Conservation (phyloP, 2,113 vertebrate species). For the Semnornis frantzii region DNA sequence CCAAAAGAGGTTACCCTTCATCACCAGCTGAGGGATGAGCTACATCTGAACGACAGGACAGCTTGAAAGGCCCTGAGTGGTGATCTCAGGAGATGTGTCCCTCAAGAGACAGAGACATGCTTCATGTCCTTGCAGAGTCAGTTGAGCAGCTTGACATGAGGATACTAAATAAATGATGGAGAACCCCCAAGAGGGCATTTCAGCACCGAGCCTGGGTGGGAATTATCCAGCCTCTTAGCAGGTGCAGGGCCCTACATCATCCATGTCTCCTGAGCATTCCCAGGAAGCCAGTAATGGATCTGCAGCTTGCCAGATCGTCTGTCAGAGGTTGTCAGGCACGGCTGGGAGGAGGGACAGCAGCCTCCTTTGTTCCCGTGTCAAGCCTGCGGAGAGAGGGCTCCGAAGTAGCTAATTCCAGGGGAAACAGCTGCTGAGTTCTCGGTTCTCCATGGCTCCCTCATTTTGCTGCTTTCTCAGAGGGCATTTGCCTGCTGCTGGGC, state of each 20-base stretch:
- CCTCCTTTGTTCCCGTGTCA: constrained; percentile 55
- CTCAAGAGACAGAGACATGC: constrained; percentile 42
- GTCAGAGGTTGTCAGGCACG: constrained; percentile 60
- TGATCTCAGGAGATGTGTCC: constrained; percentile 32
- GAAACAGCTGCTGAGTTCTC: constrained; percentile 67
- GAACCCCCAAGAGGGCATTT: constrained; percentile 38
- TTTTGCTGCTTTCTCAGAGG: constrained; percentile 11
- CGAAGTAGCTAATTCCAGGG: constrained; percentile 52
- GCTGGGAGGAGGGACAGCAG: constrained; percentile 43
- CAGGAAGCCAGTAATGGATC: constrained; percentile 42
- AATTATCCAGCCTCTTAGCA: constrained; percentile 48
- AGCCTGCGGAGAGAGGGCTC: constrained; percentile 27
- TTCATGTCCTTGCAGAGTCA: constrained; percentile 46
- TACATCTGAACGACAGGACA: constrained; percentile 36
- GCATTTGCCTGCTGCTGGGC: constrained; percentile 30
- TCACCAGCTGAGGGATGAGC: constrained; percentile 36
- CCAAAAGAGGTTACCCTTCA: constrained; percentile 50
- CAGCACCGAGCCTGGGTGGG: background rate
- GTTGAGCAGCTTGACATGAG: constrained; percentile 35
- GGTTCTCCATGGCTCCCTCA: constrained; percentile 22
- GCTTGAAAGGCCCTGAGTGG: constrained; percentile 32
- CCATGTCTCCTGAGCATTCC: constrained; percentile 50
- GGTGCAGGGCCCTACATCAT: constrained; percentile 36
- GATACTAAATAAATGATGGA: constrained; percentile 56
- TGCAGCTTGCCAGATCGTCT: constrained; percentile 51